These are phyloP conservation scores for Rhopalosiphum nymphaeae DNA, from an alignment of 2,888 invertebrate genomes.

Conservation along the genomic window DNA sequence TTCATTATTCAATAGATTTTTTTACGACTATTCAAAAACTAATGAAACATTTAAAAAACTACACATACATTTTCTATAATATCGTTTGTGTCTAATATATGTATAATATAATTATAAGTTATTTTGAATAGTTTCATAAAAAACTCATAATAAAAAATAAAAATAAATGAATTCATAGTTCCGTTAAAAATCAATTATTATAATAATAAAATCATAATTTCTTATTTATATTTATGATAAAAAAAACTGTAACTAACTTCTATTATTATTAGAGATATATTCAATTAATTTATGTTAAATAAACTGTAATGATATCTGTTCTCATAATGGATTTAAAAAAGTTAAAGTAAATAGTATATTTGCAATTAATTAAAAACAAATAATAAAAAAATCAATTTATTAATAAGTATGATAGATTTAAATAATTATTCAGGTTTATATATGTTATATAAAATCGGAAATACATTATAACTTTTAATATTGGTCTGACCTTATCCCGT, in stretches of 20 bases:
- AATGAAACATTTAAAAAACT: neutral
- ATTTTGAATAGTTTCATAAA: neutral
- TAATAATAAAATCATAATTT: neutral
- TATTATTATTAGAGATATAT: neutral
- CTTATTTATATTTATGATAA: neutral
- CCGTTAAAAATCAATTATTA: neutral
- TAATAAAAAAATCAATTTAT: neutral
- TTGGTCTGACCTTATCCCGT: neutral
- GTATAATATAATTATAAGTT: neutral
- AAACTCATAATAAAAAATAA: neutral
- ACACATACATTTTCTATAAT: neutral
- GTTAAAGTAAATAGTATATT: neutral
- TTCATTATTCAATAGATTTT: neutral
- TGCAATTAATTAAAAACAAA: neutral
- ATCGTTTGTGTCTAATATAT: neutral
- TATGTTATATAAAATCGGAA: neutral
- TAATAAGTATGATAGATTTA: neutral
- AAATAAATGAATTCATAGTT: neutral
- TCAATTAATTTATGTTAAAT: neutral
- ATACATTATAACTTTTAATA: neutral
- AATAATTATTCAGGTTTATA: neutral
- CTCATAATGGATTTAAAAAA: neutral
- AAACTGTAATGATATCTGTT: neutral
- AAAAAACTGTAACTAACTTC: neutral
- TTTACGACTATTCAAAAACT: neutral